Evolutionary conservation across 2,113 vertebrate genomes (phyloP).

Genomic region (Oxyruncus cristatus): DNA sequence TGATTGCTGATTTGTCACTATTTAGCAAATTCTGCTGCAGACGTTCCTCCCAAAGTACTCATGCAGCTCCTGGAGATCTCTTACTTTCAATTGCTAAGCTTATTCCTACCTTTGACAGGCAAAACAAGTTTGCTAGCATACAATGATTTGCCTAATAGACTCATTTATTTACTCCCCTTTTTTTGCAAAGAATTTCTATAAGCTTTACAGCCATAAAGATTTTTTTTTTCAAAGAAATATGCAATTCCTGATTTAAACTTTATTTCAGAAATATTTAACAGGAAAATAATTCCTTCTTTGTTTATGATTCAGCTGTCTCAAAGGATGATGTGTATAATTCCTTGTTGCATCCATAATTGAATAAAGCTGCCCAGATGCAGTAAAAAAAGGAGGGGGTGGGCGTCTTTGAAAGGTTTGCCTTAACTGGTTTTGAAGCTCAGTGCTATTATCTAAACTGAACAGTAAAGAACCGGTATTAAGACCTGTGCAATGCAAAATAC

Average conservation of each 20-base stretch:
- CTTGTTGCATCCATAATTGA: conserved; percentile 5
- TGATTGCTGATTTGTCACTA: neutral
- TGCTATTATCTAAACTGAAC: conserved; percentile 53
- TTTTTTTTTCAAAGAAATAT: neutral
- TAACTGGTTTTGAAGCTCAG: conserved; percentile 53
- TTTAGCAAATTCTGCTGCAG: neutral
- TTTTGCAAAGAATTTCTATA: neutral
- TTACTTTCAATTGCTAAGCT: neutral
- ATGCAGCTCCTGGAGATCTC: neutral
- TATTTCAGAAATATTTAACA: neutral
- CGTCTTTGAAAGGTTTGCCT: conserved; percentile 12
- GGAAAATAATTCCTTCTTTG: neutral
- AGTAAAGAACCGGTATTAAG: conserved; percentile 50
- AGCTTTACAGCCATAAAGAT: neutral
- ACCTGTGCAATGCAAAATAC: conserved; percentile 45
- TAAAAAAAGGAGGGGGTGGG: neutral
- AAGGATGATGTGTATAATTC: neutral
- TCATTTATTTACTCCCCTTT: neutral
- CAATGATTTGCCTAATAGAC: neutral
- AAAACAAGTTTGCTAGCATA: neutral
- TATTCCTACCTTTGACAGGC: neutral
- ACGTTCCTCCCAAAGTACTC: neutral
- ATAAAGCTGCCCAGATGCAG: neutral
- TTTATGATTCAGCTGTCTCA: neutral
- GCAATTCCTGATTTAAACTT: neutral